Conservation (phyloP, 2,888 invertebrate genomes). For the Brenthis hecate region DNA sequence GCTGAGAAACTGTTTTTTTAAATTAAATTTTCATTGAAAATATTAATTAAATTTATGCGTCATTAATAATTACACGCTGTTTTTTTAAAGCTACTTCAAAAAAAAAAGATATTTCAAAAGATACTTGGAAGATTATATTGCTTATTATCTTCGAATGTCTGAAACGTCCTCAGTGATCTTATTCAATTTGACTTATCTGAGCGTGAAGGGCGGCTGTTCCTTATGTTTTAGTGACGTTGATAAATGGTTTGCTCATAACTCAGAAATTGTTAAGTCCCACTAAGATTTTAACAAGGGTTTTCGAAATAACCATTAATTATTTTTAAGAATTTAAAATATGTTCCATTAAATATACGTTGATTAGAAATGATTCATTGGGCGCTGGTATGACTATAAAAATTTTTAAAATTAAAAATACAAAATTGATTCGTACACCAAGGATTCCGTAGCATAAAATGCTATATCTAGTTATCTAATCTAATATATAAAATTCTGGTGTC, state of each 20-base stretch:
- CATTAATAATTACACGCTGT: too few relatives aligned
- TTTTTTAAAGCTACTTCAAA: background rate
- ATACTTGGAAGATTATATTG: background rate
- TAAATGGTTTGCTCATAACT: slow-evolving; percentile 32
- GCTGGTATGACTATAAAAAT: too few relatives aligned
- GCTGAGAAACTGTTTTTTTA: too few relatives aligned
- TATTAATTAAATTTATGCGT: too few relatives aligned
- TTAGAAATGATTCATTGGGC: too few relatives aligned
- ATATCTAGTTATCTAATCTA: too few relatives aligned
- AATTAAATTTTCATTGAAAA: too few relatives aligned
- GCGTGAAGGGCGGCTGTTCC: slow-evolving; percentile 28
- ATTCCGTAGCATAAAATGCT: too few relatives aligned
- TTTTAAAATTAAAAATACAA: too few relatives aligned
- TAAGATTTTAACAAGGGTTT: slow-evolving; percentile 21
- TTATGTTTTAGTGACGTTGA: slow-evolving; percentile 36
- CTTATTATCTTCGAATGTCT: slow-evolving; percentile 15
- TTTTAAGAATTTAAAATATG: slow-evolving; percentile 12
- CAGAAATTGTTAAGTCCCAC: slow-evolving; percentile 33
- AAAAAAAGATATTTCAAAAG: background rate
- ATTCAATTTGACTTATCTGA: slow-evolving; percentile 25
- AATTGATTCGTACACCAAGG: too few relatives aligned
- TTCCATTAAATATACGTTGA: background rate
- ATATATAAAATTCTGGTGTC: too few relatives aligned
- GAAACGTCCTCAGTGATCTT: slow-evolving; percentile 10
- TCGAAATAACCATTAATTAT: slow-evolving; percentile 17